Base-by-base conservation (phyloP, 2,888 invertebrate genomes). In the Geotrupes spiniger region DNA sequence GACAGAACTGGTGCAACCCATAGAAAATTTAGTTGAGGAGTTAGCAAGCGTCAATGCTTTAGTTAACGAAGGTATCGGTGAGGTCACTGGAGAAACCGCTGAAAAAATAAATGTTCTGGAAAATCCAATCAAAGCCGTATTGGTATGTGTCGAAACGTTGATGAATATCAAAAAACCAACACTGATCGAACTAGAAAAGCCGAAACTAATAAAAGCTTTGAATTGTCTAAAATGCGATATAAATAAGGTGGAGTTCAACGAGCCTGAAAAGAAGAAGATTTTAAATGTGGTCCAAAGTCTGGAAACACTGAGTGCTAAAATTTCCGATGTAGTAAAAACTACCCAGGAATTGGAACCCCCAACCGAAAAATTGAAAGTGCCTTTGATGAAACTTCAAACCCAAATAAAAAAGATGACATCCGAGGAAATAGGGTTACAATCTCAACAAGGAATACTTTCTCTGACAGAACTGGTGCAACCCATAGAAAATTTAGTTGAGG, bases 71-170 rank as follows among this genome's bases (percentile, higher is more conserved):
- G 15, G 6, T 4, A 15, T n/a, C n/a, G n/a, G n/a, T n/a, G n/a
- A 33, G 15, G 15, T 33, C 10, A 16, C 10, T 4, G 27, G 11
- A 14, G 25, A 21, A 2, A n/a, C 27, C 2, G 17, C 27, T 9
- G 43, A 43, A 28, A 11, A 36, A 11, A 10, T 46, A 9, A 33
- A 26, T 9, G 36, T 33, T 4, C 21, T 49, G 2, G 41, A 39
- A 16, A 27, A 45, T 12, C 49, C 45, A 4, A 25, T 49, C n/a
- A 39, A 43, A 47, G 15, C 42, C 6, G 8, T 43, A n/a, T 5
- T 11, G 9, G 9, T 8, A n/a, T 21, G 11, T 5, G 4, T 42
- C 12, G 33, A 33, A 10, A 4, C 33, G 5, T 21, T 21, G 21
- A 6, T 6, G 6, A 21, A 21, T 4, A 21, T 21, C 6, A 3